Evolutionary conservation across 2,888 invertebrate species (phyloP).

Genomic region (Polyploca ridens): DNA sequence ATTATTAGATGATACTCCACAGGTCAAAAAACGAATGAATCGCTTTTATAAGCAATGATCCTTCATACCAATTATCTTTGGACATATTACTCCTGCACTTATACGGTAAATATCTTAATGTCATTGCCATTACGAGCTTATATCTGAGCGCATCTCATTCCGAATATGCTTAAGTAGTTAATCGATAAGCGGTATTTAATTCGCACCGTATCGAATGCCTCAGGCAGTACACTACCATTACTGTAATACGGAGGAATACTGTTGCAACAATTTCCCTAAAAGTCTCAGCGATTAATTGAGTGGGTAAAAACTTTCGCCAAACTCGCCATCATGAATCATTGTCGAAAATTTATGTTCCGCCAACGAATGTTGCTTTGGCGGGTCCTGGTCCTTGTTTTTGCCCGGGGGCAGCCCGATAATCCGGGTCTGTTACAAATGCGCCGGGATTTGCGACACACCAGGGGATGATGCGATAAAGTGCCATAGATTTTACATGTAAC

Average conservation of each 20-base stretch:
- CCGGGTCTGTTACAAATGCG: slow-evolving; percentile 68
- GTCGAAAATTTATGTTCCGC: slow-evolving; percentile 72
- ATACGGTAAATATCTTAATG: slow-evolving; percentile 1
- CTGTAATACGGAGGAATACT: slow-evolving; percentile 39
- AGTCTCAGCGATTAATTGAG: slow-evolving; percentile 70
- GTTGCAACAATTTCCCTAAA: slow-evolving; percentile 54
- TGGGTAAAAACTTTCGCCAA: slow-evolving; percentile 71
- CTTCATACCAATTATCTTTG: slow-evolving; percentile 8
- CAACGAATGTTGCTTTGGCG: slow-evolving; percentile 53
- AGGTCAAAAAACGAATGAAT: no score
- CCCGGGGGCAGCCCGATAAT: slow-evolving; percentile 67
- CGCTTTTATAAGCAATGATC: background rate
- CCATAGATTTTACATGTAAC: slow-evolving; percentile 32
- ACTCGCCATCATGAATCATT: slow-evolving; percentile 79
- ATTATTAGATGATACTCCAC: no score
- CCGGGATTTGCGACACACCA: slow-evolving; percentile 61
- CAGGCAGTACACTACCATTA: slow-evolving; percentile 32
- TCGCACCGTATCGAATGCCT: slow-evolving; percentile 32
- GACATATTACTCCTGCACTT: background rate
- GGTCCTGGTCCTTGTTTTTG: slow-evolving; percentile 62
- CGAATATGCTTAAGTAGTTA: slow-evolving; percentile 30
- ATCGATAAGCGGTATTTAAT: slow-evolving; percentile 37
- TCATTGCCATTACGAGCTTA: background rate
- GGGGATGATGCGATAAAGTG: slow-evolving; percentile 50
- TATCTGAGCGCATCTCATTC: background rate